Conservation (phyloP, 2,888 invertebrate species). For the Mesopsocus fuscifrons region DNA sequence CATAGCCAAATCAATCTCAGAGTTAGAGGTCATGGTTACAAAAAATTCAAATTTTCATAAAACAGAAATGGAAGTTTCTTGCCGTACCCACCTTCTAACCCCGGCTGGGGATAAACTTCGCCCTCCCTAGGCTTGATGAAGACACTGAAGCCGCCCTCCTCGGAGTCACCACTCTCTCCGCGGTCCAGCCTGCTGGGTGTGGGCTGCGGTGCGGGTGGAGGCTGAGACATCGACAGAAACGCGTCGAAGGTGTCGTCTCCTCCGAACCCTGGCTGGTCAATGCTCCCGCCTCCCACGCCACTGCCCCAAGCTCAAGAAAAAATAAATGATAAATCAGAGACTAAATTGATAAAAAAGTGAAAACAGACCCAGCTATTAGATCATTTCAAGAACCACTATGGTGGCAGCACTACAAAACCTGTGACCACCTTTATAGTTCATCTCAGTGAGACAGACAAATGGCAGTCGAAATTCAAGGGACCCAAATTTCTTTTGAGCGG, state of each 20-base stretch:
- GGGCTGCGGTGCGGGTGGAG: slow-evolving; percentile 33
- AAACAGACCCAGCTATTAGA: slow-evolving; percentile 1
- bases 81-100: slow-evolving; percentile 26
- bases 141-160: slow-evolving; percentile 60
- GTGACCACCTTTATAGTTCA: background rate
- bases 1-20: too few relatives aligned
- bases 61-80: too few relatives aligned
- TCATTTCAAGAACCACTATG: too few relatives aligned
- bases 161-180: slow-evolving; percentile 54
- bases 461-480: too few relatives aligned
- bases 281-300: slow-evolving; percentile 35
- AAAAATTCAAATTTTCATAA: too few relatives aligned
- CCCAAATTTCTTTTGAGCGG: too few relatives aligned
- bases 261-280: slow-evolving; percentile 51
- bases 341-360: too few relatives aligned
- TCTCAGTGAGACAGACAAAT: too few relatives aligned
- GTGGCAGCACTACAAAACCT: too few relatives aligned
- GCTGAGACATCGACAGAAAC: slow-evolving; percentile 50
- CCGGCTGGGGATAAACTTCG: background rate
- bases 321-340: too few relatives aligned
- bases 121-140: slow-evolving; percentile 36
- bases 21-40: too few relatives aligned
- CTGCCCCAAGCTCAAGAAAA: slow-evolving; percentile 31
- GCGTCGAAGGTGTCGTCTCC: slow-evolving; percentile 36
- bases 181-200: slow-evolving; percentile 40